phyloP scores from a whole-genome alignment of 1,140 invertebrate genomes.

The Lordiphosa stackelbergi region DNA sequence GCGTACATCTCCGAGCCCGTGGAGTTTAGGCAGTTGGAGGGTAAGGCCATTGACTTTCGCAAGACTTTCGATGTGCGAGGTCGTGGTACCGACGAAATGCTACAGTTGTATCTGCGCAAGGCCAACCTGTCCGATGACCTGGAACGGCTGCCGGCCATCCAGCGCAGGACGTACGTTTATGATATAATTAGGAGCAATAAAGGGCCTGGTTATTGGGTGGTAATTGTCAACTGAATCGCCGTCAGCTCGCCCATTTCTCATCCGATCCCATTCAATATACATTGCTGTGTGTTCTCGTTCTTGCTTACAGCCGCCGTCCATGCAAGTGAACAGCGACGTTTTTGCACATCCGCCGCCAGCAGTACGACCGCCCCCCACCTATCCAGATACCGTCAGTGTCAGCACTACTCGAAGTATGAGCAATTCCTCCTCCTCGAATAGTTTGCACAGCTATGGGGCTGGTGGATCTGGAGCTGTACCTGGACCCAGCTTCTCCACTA shows the following conservation, averaged over 20 bases:
- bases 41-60: constrained; percentile 57
- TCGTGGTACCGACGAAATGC: constrained; percentile 61
- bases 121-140: constrained; percentile 60
- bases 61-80: constrained; percentile 72
- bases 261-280: background rate
- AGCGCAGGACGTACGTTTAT: constrained; percentile 66
- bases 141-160: constrained; percentile 49
- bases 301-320: constrained; percentile 57
- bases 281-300: constrained; percentile 15
- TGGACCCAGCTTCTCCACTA: constrained; percentile 51
- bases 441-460: constrained; percentile 46
- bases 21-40: constrained; percentile 65
- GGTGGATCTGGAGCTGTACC: constrained; percentile 29
- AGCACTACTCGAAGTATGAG: constrained; percentile 36
- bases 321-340: constrained; percentile 59
- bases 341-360: constrained; percentile 53
- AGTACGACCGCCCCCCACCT: constrained; percentile 47
- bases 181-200: constrained; percentile 73
- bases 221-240: constrained; percentile 31
- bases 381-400: constrained; percentile 20
- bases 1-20: constrained; percentile 67
- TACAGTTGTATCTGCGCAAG: constrained; percentile 63
- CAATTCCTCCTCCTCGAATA: constrained; percentile 45
- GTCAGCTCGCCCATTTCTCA: constrained; percentile 4
- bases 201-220: constrained; percentile 69